These are phyloP conservation scores for Neoitamus cyanurus DNA, from an alignment of 2,888 invertebrate species.

Conservation along the genomic window DNA sequence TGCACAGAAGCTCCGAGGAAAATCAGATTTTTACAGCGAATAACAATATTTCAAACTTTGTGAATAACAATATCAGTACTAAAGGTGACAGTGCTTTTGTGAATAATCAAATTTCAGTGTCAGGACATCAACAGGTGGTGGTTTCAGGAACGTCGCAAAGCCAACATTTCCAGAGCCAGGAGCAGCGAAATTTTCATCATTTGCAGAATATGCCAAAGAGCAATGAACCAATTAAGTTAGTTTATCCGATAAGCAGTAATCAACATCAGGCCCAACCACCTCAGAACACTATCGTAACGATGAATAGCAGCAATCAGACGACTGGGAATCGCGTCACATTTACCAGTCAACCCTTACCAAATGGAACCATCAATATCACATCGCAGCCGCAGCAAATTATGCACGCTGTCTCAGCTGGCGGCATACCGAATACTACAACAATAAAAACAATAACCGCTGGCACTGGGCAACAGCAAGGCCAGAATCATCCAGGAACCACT, in stretches of 20 bases:
- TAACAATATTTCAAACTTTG: conserved; percentile 44
- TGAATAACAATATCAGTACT: conserved; percentile 44
- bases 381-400: conserved; percentile 61
- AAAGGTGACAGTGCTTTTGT: conserved; percentile 42
- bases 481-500: conserved; percentile 60
- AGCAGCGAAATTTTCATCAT: conserved; percentile 53
- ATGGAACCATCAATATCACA: conserved; percentile 76
- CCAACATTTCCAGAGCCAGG: conserved; percentile 54
- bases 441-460: conserved; percentile 64
- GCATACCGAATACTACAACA: conserved; percentile 67
- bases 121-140: conserved; percentile 40
- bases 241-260: conserved; percentile 65
- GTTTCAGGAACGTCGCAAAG: not conserved
- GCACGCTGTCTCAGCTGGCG: conserved; percentile 68
- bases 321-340: conserved; percentile 71
- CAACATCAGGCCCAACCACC: conserved; percentile 52
- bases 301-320: conserved; percentile 63
- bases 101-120: conserved; percentile 27
- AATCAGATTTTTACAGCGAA: conserved; percentile 33
- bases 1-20: conserved; percentile 51
- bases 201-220: conserved; percentile 64
- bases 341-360: conserved; percentile 74
- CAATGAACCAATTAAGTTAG: conserved; percentile 70
- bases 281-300: conserved; percentile 58
- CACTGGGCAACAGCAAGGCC: conserved; percentile 56